phyloP scores from a whole-genome alignment of 2,113 vertebrate genomes.

The Procavia capensis region DNA sequence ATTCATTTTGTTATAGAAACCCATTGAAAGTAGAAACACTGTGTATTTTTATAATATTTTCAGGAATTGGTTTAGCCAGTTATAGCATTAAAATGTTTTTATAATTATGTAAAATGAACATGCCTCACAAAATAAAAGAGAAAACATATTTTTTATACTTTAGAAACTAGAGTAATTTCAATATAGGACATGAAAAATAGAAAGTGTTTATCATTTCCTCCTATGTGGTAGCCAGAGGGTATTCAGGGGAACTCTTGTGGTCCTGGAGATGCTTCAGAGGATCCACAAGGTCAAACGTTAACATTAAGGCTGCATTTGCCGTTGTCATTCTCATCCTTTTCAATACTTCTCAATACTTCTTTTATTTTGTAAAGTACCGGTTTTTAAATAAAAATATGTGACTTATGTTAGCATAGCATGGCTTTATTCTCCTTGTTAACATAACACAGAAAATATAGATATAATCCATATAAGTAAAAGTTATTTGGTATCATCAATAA shows the following conservation, averaged over 20 bases:
- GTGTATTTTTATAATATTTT: not conserved
- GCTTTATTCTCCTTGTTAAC: not conserved
- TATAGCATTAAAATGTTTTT: not conserved
- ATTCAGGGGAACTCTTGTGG: not conserved
- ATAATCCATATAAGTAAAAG: not conserved
- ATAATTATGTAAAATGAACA: not conserved
- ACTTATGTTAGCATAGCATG: not conserved
- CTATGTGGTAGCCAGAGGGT: not conserved
- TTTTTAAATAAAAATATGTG: not conserved
- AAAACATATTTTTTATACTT: not conserved
- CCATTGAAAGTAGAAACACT: not conserved
- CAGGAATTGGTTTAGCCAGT: not conserved
- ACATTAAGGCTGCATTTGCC: not conserved
- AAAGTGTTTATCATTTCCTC: not conserved
- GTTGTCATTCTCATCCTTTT: not conserved
- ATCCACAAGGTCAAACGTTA: not conserved
- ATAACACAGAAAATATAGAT: not conserved
- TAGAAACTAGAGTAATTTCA: slow-evolving; percentile 32
- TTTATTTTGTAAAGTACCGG: not conserved
- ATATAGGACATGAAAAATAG: not conserved
- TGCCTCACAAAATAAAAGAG: not conserved
- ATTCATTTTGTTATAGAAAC: slow-evolving; percentile 30
- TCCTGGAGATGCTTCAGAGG: not conserved
- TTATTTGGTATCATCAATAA: not conserved
- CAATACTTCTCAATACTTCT: not conserved